Evolutionary conservation across 2,113 vertebrate species (phyloP).

Genomic region (Ochotona curzoniae): DNA sequence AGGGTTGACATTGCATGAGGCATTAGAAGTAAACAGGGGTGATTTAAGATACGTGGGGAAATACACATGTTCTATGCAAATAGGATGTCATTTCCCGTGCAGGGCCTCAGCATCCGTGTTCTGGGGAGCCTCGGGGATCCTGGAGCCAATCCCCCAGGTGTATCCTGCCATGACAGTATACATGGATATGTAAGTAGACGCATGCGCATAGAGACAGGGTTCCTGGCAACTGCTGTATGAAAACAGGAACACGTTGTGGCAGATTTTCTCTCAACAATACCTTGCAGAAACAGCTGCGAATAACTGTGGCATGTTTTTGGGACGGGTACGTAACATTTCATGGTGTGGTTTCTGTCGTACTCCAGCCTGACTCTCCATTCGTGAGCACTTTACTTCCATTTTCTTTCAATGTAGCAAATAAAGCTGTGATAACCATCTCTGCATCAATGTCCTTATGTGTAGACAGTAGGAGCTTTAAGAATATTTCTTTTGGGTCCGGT

Average conservation of each 20-base stretch:
- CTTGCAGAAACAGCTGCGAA: neutral
- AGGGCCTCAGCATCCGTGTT: neutral
- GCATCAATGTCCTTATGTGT: neutral
- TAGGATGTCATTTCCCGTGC: neutral
- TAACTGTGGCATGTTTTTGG: neutral
- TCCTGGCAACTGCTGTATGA: neutral
- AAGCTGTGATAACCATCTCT: neutral
- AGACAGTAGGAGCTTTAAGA: too few species aligned
- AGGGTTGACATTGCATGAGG: neutral
- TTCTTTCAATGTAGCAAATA: neutral
- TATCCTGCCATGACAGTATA: neutral
- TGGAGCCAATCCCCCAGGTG: neutral
- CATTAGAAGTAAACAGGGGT: neutral
- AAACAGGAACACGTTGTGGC: neutral
- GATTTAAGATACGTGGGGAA: too few species aligned
- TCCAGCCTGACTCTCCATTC: neutral
- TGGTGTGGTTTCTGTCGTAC: neutral
- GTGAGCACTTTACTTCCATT: neutral
- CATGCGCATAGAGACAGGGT: too few species aligned
- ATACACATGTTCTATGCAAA: neutral
- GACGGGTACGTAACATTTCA: neutral
- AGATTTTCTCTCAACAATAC: neutral
- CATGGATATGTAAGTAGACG: neutral
- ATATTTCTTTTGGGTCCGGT: too few species aligned
- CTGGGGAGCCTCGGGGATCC: too few species aligned